Evolutionary conservation across 2,113 vertebrate species (phyloP).

Genomic region (Rattus norvegicus): DNA sequence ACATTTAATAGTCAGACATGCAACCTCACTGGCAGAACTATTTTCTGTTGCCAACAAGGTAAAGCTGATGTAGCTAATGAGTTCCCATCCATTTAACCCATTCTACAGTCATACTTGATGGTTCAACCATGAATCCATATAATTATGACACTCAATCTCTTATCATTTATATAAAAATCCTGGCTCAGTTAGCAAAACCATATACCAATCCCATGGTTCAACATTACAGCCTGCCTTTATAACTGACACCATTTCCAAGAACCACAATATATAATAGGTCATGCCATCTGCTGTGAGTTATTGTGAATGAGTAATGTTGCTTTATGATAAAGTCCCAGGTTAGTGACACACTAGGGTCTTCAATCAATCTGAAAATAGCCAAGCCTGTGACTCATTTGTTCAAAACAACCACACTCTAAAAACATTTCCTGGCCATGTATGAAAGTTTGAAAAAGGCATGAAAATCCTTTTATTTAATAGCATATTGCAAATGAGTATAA

Average conservation of each 20-base stretch:
- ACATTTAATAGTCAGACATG: not conserved
- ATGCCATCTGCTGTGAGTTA: not conserved
- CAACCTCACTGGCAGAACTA: not conserved
- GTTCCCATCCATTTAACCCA: constrained; percentile 45
- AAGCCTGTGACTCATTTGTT: not conserved
- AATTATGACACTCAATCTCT: constrained; percentile 8
- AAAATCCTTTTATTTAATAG: not conserved
- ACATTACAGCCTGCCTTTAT: not conserved
- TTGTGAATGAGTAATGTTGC: not conserved
- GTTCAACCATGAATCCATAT: constrained; percentile 7
- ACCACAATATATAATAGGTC: not conserved
- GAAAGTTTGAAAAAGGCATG: not conserved
- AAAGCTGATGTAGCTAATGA: constrained; percentile 20
- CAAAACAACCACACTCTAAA: not conserved
- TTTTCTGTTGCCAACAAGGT: constrained; percentile 29
- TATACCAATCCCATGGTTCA: not conserved
- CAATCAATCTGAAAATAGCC: not conserved
- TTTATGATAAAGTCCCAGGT: not conserved
- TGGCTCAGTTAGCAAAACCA: not conserved
- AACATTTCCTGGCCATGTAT: not conserved
- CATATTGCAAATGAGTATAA: not conserved
- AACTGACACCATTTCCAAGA: constrained; percentile 7
- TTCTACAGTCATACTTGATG: constrained; percentile 26
- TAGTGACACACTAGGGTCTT: not conserved
- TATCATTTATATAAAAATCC: constrained; percentile 36